Conservation (phyloP, 2,888 invertebrate genomes). For the Subacronicta megacephala region DNA sequence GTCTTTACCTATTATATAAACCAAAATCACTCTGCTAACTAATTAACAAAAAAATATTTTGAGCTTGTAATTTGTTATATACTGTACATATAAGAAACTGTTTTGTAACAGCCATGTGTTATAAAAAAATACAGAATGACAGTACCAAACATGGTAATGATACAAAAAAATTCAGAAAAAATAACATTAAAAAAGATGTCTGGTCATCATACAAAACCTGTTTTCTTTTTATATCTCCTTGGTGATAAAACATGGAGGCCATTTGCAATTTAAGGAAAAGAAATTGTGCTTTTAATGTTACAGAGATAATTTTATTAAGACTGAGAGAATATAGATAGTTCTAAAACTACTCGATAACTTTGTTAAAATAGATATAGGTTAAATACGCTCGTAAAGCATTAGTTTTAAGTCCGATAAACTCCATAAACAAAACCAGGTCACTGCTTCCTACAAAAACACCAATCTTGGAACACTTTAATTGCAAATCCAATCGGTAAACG, state of each 20-base stretch:
- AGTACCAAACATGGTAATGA: not conserved
- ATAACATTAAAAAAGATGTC: conserved; percentile 19
- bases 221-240: conserved; percentile 35
- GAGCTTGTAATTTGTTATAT: too few relatives aligned
- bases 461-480: conserved; percentile 29
- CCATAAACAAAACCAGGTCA: conserved; percentile 24
- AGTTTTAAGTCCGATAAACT: not conserved
- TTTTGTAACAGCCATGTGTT: not conserved
- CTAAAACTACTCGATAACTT: not conserved
- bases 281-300: conserved; percentile 7
- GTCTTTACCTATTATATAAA: too few relatives aligned
- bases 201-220: conserved; percentile 29
- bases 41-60: too few relatives aligned
- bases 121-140: not conserved
- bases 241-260: conserved; percentile 2
- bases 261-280: not conserved
- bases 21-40: too few relatives aligned
- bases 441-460: conserved; percentile 2
- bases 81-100: too few relatives aligned
- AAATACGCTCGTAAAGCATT: too few relatives aligned
- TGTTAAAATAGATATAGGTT: too few relatives aligned
- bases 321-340: not conserved
- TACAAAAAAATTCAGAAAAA: conserved; percentile 1
- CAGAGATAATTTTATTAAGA: not conserved
- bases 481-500: conserved; percentile 25